Conservation (phyloP, 2,113 vertebrate genomes). For the Arothron firmamentum region DNA sequence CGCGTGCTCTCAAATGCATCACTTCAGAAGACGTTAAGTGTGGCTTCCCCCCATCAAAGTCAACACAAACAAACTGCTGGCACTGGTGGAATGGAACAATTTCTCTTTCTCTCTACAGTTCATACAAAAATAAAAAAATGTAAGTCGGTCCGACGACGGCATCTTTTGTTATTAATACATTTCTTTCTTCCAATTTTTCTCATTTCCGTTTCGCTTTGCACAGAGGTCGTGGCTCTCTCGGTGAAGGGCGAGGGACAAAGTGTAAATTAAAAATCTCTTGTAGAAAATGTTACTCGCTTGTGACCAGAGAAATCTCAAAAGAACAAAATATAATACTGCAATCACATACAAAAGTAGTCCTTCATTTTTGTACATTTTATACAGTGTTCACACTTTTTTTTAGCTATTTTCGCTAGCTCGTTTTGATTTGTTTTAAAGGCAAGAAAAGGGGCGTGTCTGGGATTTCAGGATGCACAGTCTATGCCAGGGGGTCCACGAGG, state of each 20-base stretch:
- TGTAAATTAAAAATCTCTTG: conserved; percentile 76
- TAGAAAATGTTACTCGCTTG: conserved; percentile 75
- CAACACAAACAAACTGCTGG: conserved; percentile 65
- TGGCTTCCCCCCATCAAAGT: conserved; percentile 59
- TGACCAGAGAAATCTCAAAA: conserved; percentile 74
- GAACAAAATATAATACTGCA: conserved; percentile 93
- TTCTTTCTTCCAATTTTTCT: conserved; percentile 60
- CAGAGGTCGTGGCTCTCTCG: conserved; percentile 82
- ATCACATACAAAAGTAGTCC: conserved; percentile 99
- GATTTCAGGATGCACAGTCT: conserved; percentile 62
- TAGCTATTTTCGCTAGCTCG: conserved; percentile 57
- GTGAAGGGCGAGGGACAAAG: conserved; percentile 68
- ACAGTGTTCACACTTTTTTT: conserved; percentile 80
- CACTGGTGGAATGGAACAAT: conserved; percentile 76
- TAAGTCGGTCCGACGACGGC: conserved; percentile 58
- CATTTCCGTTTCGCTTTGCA: conserved; percentile 74
- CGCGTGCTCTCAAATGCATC: conserved; percentile 63
- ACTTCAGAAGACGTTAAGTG: conserved; percentile 57
- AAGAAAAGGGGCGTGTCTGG: conserved; percentile 58
- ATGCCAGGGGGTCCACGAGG: conserved; percentile 86
- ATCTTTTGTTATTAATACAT: conserved; percentile 55
- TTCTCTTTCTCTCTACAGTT: conserved; percentile 74
- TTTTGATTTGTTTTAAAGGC: conserved; percentile 65
- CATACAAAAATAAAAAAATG: conserved; percentile 80
- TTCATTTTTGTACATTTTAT: conserved; percentile 98